phyloP scores from a whole-genome alignment of 2,797 vertebrate species.

The Synaphobranchus kaupii region DNA sequence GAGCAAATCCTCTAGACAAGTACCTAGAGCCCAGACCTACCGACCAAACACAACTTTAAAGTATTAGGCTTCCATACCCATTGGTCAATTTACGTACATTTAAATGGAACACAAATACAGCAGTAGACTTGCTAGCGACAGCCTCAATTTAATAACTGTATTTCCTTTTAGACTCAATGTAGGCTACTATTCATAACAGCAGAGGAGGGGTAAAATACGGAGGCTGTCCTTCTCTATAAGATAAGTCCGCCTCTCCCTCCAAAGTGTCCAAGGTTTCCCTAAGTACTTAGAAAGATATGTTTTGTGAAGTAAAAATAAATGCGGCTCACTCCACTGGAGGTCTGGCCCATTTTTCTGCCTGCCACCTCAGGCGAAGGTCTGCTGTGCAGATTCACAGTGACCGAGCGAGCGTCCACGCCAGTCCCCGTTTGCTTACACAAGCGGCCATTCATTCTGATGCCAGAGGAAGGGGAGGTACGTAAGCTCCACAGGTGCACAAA shows the following conservation, averaged over 20 bases:
- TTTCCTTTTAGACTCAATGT: too few species aligned
- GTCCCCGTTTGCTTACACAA: background rate
- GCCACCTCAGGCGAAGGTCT: background rate
- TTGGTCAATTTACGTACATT: background rate
- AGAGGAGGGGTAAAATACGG: background rate
- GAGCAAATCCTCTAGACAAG: background rate
- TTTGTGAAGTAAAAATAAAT: background rate
- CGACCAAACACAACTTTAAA: background rate
- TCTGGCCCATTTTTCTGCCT: slow-evolving; percentile 24
- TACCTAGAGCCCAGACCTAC: background rate
- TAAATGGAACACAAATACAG: background rate
- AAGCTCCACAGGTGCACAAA: background rate
- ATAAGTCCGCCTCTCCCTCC: background rate
- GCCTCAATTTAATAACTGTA: too few species aligned
- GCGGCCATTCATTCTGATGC: background rate
- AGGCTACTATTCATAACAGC: background rate
- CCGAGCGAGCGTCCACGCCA: background rate
- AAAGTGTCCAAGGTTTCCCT: background rate
- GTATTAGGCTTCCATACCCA: background rate
- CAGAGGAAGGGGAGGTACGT: background rate
- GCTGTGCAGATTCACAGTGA: background rate
- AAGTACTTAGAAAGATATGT: background rate
- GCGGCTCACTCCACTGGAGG: slow-evolving; percentile 6
- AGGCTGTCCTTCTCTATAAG: background rate
- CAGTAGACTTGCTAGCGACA: too few species aligned